Conservation (phyloP, 2,797 vertebrate genomes). For the Epinephelus malabaricus region DNA sequence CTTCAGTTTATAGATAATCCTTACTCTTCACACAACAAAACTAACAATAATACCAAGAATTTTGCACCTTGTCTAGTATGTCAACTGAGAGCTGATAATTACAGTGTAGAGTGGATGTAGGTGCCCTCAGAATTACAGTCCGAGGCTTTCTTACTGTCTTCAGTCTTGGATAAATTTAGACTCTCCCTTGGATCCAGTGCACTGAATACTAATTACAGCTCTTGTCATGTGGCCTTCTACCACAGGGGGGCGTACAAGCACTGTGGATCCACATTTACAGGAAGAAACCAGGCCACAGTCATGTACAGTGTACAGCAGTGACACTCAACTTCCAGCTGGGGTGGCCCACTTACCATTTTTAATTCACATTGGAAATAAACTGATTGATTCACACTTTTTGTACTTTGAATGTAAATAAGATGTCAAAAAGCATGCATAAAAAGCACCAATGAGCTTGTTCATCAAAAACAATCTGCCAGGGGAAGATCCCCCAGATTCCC, state of each 20-base stretch:
- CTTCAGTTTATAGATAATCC: conserved; percentile 54
- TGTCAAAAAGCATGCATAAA: no score
- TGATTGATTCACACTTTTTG: no score
- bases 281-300: not conserved
- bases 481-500: no score
- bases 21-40: conserved; percentile 57
- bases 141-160: conserved; percentile 40
- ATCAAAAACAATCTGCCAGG: no score
- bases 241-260: conserved; percentile 55
- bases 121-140: conserved; percentile 30
- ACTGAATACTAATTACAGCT: conserved; percentile 27
- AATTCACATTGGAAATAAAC: no score
- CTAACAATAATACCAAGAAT: conserved; percentile 38
- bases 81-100: conserved; percentile 40
- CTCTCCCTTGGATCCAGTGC: conserved; percentile 12
- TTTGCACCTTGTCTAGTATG: conserved; percentile 34
- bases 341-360: no score
- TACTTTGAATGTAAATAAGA: no score
- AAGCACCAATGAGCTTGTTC: no score
- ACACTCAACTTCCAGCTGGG: no score
- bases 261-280: conserved; percentile 3
- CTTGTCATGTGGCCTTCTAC: not conserved
- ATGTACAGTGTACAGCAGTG: no score
- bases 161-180: conserved; percentile 39
- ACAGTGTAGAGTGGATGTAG: conserved; percentile 58